These are phyloP conservation scores for Drosophila maculinotata DNA, from an alignment of 2,888 invertebrate genomes.

Conservation along the genomic window DNA sequence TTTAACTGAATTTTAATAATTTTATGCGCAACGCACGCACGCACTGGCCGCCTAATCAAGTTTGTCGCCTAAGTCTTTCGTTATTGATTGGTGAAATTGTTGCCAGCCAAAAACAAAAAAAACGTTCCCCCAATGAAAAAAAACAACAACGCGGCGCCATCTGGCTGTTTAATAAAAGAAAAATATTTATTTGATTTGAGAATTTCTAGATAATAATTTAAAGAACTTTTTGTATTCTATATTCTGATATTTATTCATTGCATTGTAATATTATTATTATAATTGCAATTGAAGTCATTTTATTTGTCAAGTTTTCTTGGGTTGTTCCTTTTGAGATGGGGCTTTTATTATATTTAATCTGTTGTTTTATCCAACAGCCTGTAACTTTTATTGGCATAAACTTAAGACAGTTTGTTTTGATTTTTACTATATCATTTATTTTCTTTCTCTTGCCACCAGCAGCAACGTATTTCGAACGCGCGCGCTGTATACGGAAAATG, in stretches of 20 bases:
- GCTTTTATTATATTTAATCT: no score
- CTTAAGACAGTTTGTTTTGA: no score
- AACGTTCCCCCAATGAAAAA: not conserved
- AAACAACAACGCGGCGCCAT: slow-evolving; percentile 24
- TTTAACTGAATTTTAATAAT: slow-evolving; percentile 82
- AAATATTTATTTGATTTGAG: slow-evolving; percentile 1
- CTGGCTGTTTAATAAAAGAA: slow-evolving; percentile 9
- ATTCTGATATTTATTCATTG: not conserved
- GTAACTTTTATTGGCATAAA: no score
- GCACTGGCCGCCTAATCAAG: slow-evolving; percentile 74
- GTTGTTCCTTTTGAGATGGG: not conserved
- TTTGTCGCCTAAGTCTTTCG: slow-evolving; percentile 81
- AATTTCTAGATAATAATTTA: not conserved
- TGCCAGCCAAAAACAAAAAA: slow-evolving; percentile 28
- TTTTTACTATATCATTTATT: not conserved
- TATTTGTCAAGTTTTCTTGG: not conserved
- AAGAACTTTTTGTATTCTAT: not conserved
- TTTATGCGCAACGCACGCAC: slow-evolving; percentile 78
- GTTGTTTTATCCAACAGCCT: no score
- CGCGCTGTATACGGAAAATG: slow-evolving; percentile 85
- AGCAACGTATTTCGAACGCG: slow-evolving; percentile 85
- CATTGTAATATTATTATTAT: slow-evolving; percentile 6
- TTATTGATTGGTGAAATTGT: slow-evolving; percentile 81
- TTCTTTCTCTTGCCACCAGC: slow-evolving; percentile 48
- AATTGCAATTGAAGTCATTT: not conserved